A percentile compares a stretch with the other conserved stretches of the same genome.
These are phyloP conservation scores for Leucophora obtusa DNA, from an alignment of 2,888 invertebrate genomes.

Conservation along the genomic window DNA sequence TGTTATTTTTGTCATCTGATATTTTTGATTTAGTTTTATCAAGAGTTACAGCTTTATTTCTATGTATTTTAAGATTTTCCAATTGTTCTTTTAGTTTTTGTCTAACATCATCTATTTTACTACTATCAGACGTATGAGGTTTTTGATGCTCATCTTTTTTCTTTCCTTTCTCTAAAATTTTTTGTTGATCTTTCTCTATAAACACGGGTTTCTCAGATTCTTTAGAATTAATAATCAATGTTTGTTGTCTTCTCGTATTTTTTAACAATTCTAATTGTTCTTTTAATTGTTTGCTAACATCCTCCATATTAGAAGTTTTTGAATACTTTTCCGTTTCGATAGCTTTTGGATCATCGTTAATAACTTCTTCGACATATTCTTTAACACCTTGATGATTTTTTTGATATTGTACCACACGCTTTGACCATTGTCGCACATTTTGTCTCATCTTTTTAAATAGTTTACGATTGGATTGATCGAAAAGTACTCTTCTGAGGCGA, in stretches of 20 bases:
- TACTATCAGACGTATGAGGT: conserved; percentile 31
- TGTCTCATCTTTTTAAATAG: conserved; percentile 69
- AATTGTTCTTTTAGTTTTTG: conserved; percentile 12
- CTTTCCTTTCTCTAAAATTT: neutral
- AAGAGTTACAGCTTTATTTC: conserved; percentile 1
- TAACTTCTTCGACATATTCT: conserved; percentile 68
- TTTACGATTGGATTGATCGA: conserved; percentile 71
- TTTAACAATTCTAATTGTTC: conserved; percentile 75
- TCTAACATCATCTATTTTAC: conserved; percentile 33
- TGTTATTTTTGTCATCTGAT: neutral
- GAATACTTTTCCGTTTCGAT: neutral
- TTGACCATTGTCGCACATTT: conserved; percentile 73
- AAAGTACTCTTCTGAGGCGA: conserved; percentile 69
- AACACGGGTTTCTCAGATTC: neutral
- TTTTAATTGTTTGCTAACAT: conserved; percentile 74
- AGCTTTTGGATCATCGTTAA: conserved; percentile 48
- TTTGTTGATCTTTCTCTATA: neutral
- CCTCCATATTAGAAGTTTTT: conserved; percentile 65
- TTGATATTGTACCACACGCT: conserved; percentile 68
- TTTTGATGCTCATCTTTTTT: conserved; percentile 32
- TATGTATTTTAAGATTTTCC: conserved; percentile 12
- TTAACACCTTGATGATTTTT: conserved; percentile 67
- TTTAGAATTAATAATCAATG: conserved; percentile 68
- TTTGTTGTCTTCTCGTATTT: conserved; percentile 70
- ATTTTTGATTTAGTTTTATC: neutral